These are phyloP conservation scores for Sinopyrophorus schimmeli DNA, from an alignment of 2,888 invertebrate genomes.

Conservation along the genomic window DNA sequence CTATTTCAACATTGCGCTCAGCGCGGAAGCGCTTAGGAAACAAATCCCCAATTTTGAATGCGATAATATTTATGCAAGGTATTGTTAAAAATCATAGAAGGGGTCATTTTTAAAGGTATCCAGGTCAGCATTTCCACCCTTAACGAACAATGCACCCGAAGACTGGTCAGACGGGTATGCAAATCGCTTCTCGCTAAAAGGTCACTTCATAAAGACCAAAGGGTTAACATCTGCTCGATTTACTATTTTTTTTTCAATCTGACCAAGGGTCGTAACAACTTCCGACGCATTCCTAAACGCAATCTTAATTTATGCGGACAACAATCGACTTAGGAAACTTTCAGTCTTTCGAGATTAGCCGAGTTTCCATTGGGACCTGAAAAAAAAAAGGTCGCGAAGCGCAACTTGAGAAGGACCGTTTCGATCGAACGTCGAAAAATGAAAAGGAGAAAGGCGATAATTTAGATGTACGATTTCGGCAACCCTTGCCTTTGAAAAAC, in stretches of 20 bases:
- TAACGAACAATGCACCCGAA: slow-evolving; percentile 35
- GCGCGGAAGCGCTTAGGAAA: too few relatives aligned
- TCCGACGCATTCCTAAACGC: too few relatives aligned
- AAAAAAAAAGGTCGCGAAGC: too few relatives aligned
- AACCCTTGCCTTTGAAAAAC: slow-evolving; percentile 4
- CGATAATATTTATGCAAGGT: too few relatives aligned
- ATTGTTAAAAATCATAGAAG: too few relatives aligned
- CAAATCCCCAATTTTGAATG: too few relatives aligned
- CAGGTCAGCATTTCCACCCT: slow-evolving; percentile 40
- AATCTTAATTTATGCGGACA: too few relatives aligned
- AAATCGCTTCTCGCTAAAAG: slow-evolving; percentile 44
- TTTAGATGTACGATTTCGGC: neutral
- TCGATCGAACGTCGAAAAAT: too few relatives aligned
- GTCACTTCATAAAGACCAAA: slow-evolving; percentile 31
- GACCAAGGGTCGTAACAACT: slow-evolving; percentile 22
- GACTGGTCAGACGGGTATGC: slow-evolving; percentile 51
- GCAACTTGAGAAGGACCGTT: too few relatives aligned
- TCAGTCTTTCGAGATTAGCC: too few relatives aligned
- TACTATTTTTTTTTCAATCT: slow-evolving; percentile 20
- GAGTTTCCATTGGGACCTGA: slow-evolving; percentile 7
- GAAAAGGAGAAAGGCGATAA: too few relatives aligned
- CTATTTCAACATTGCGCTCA: too few relatives aligned
- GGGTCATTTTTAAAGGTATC: slow-evolving; percentile 42
- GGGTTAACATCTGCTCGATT: slow-evolving; percentile 23
- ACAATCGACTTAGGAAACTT: neutral